phyloP scores from a whole-genome alignment of 2,888 invertebrate species.

The Protophormia terraenovae region DNA sequence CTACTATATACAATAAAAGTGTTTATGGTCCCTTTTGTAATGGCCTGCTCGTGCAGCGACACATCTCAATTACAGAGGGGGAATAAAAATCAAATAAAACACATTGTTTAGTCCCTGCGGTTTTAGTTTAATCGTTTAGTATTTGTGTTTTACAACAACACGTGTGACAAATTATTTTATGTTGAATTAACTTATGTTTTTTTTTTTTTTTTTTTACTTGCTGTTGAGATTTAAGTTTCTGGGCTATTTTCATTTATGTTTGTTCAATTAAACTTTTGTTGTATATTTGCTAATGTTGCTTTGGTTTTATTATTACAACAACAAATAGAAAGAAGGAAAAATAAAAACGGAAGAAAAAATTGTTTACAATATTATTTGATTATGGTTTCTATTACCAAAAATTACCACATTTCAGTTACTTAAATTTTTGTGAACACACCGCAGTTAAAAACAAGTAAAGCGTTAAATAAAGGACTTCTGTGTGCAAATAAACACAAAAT shows the following conservation, averaged over 20 bases:
- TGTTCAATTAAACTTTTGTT: conserved; percentile 19
- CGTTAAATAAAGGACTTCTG: conserved; percentile 43
- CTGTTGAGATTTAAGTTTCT: background rate
- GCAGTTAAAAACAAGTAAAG: conserved; percentile 28
- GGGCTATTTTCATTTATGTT: conserved; percentile 2
- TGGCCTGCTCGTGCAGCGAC: background rate
- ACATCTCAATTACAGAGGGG: background rate
- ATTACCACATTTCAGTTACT: conserved; percentile 44
- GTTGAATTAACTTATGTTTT: background rate
- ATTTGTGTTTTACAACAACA: conserved; percentile 9
- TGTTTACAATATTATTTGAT: background rate
- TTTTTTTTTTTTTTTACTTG: background rate
- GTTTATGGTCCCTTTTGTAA: too few relatives aligned
- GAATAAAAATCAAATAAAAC: background rate
- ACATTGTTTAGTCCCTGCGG: conserved; percentile 9
- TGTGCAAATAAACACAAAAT: conserved; percentile 25
- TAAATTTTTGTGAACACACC: conserved; percentile 12
- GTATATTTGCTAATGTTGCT: background rate
- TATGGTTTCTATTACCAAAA: conserved; percentile 15
- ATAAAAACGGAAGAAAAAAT: background rate
- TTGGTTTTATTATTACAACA: background rate
- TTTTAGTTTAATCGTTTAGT: background rate
- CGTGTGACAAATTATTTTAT: conserved; percentile 38
- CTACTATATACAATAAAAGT: too few relatives aligned
- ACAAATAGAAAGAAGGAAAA: background rate